Evolutionary conservation across 2,797 vertebrate species (phyloP).

Genomic region (Scarus forsteni): DNA sequence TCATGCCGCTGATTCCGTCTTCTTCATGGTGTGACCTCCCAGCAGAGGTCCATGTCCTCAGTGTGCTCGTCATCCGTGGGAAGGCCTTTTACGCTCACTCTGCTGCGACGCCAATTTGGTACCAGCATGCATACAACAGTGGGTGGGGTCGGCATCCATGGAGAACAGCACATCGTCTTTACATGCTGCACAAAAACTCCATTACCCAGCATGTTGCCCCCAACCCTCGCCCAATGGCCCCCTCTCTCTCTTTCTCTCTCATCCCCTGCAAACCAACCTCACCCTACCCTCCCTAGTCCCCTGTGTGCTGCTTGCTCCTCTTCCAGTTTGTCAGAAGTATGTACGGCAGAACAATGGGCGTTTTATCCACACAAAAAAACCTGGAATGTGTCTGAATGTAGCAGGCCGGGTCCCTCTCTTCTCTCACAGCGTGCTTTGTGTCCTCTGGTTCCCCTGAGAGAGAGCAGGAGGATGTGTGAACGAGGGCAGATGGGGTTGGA

Average conservation of each 20-base stretch:
- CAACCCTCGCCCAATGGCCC: conserved; percentile 66
- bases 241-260: conserved; percentile 35
- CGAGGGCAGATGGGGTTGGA: conserved; percentile 14
- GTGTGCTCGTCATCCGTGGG: conserved; percentile 67
- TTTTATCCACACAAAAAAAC: conserved; percentile 79
- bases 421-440: conserved; percentile 80
- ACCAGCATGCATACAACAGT: conserved; percentile 62
- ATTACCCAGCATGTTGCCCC: conserved; percentile 63
- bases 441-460: conserved; percentile 52
- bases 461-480: conserved; percentile 31
- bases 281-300: conserved; percentile 24
- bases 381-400: conserved; percentile 86
- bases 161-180: conserved; percentile 78
- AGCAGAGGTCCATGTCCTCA: conserved; percentile 54
- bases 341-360: conserved; percentile 78
- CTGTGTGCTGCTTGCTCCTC: conserved; percentile 61
- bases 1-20: conserved; percentile 27
- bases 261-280: neutral
- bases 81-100: conserved; percentile 63
- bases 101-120: conserved; percentile 56
- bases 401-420: conserved; percentile 68
- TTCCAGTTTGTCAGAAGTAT: conserved; percentile 83
- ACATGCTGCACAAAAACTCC: conserved; percentile 63
- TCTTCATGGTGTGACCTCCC: conserved; percentile 55
- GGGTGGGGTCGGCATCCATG: conserved; percentile 76